Conservation (phyloP, 2,113 vertebrate species). For the Anarrhichthys ocellatus region DNA sequence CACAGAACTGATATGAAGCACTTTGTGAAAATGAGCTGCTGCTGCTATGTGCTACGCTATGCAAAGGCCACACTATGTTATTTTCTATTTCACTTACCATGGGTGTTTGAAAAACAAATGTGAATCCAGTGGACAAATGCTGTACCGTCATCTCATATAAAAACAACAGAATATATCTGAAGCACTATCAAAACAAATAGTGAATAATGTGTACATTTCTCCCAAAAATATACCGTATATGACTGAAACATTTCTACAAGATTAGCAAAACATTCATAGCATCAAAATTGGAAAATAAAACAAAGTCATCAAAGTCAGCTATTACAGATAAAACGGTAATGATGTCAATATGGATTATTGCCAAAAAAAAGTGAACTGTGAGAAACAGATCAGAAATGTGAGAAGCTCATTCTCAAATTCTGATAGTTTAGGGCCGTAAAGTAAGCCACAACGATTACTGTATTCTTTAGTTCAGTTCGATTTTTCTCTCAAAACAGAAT, state of each 20-base stretch:
- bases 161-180: background rate
- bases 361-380: constrained; percentile 25
- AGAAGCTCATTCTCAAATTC: constrained; percentile 32
- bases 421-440: constrained; percentile 18
- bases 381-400: constrained; percentile 44
- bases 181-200: background rate
- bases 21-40: constrained; percentile 60
- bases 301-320: constrained; percentile 37
- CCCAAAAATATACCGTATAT: background rate
- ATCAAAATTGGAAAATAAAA: background rate
- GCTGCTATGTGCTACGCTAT: constrained; percentile 8
- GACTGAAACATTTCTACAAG: background rate
- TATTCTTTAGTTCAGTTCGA: constrained; percentile 36
- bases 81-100: constrained; percentile 72
- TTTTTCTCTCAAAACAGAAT: constrained; percentile 57
- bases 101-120: constrained; percentile 9
- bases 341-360: constrained; percentile 28
- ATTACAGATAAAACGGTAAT: constrained; percentile 2
- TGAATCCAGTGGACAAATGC: constrained; percentile 45
- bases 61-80: constrained; percentile 62
- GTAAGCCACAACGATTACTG: constrained; percentile 1
- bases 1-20: constrained; percentile 54
- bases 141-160: constrained; percentile 3
- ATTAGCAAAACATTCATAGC: background rate
- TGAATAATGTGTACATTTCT: background rate